These are phyloP conservation scores for Meta bourneti DNA, from an alignment of 2,888 invertebrate genomes.

Conservation along the genomic window DNA sequence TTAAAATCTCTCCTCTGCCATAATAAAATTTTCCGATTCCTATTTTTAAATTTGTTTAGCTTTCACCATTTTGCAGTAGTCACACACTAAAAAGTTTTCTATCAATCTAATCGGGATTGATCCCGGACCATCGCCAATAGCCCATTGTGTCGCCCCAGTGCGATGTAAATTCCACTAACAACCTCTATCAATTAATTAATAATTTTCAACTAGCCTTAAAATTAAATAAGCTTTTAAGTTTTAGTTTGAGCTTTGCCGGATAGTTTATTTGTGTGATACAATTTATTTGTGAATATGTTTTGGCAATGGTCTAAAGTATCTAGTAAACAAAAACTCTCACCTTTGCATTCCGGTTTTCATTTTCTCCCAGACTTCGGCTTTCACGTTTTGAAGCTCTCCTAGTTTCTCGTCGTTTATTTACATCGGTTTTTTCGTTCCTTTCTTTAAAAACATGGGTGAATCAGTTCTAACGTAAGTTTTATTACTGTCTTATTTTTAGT, in stretches of 20 bases:
- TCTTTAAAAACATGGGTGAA: background rate
- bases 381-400: background rate
- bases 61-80: no score
- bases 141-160: no score
- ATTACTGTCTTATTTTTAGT: background rate
- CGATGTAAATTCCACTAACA: no score
- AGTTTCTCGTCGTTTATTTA: background rate
- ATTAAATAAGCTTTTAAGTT: background rate
- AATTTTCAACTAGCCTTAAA: no score
- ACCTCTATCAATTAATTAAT: no score
- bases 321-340: slow-evolving; percentile 30
- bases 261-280: background rate
- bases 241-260: background rate
- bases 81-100: no score
- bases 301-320: slow-evolving; percentile 16
- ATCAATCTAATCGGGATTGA: no score
- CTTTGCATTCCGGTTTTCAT: background rate
- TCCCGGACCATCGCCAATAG: no score
- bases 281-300: background rate
- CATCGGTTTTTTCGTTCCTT: background rate
- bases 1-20: no score
- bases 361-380: background rate
- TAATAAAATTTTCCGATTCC: no score
- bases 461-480: slow-evolving; percentile 24
- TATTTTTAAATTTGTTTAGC: no score